Conservation (phyloP, 2,888 invertebrate genomes). For the Heteromyza rotundicornis region DNA sequence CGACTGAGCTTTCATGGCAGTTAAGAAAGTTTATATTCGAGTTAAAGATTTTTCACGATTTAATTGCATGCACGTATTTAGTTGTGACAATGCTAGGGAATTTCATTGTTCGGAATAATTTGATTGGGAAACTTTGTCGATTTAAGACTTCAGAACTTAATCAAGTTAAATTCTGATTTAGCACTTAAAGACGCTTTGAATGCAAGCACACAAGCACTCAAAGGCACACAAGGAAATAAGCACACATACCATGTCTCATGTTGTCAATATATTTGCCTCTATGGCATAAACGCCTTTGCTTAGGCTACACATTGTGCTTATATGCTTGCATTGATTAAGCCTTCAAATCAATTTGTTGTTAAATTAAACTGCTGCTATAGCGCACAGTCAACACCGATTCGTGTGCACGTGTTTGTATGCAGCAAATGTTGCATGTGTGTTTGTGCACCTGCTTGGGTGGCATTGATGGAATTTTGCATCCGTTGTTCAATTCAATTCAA, state of each 20-base stretch:
- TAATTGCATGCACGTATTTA: too few relatives aligned
- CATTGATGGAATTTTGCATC: too few relatives aligned
- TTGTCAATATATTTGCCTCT: too few relatives aligned
- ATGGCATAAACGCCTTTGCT: not conserved
- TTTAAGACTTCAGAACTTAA: too few relatives aligned
- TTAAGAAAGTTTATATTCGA: too few relatives aligned
- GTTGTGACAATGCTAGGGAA: too few relatives aligned
- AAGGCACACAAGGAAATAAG: not conserved
- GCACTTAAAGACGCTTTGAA: not conserved
- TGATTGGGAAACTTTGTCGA: too few relatives aligned
- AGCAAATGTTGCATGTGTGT: not conserved
- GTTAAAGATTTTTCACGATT: too few relatives aligned
- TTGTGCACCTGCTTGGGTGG: too few relatives aligned
- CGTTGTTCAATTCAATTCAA: too few relatives aligned
- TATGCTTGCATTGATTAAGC: not conserved
- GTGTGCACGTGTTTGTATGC: not conserved
- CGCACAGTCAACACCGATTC: conserved; percentile 37
- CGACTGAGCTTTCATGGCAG: conserved; percentile 41
- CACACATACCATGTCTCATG: not conserved
- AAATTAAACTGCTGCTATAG: conserved; percentile 48
- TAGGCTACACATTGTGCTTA: conserved; percentile 6
- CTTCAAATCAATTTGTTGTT: conserved; percentile 36
- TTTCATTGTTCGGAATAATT: too few relatives aligned
- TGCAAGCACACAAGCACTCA: not conserved
- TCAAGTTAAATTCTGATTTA: not conserved